Conservation (phyloP, 2,888 invertebrate species). For the Monopis laevigella region DNA sequence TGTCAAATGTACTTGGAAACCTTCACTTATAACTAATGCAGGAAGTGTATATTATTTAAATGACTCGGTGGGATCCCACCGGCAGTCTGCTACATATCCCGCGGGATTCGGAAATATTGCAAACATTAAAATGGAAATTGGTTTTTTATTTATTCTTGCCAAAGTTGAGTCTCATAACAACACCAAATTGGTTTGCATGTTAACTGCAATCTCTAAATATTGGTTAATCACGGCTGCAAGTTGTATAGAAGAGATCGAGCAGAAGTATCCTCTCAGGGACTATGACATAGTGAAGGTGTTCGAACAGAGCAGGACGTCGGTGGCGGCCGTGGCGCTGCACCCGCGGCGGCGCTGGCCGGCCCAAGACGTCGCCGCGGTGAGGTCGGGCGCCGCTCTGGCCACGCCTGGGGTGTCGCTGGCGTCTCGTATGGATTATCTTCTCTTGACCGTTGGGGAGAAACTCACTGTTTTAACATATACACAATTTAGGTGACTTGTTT, state of each 20-base stretch:
- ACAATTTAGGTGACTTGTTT: slow-evolving; percentile 34
- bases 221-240: slow-evolving; percentile 51
- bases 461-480: slow-evolving; percentile 39
- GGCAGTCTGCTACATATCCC: too few species aligned
- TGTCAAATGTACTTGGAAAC: too few species aligned
- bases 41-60: too few species aligned
- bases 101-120: too few species aligned
- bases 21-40: too few species aligned
- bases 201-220: slow-evolving; percentile 33
- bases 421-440: slow-evolving; percentile 29
- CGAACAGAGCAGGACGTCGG: slow-evolving; percentile 23
- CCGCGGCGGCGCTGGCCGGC: slow-evolving; percentile 32
- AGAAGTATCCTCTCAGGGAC: slow-evolving; percentile 39
- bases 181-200: slow-evolving; percentile 40
- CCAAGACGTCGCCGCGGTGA: slow-evolving; percentile 38
- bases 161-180: too few species aligned
- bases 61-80: too few species aligned
- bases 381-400: slow-evolving; percentile 27
- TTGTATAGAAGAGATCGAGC: slow-evolving; percentile 45
- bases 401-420: slow-evolving; percentile 24
- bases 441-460: slow-evolving; percentile 38
- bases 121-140: too few species aligned
- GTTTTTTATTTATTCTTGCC: too few species aligned
- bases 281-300: slow-evolving; percentile 40
- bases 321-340: slow-evolving; percentile 37